These are phyloP conservation scores for Cerastis rubricosa DNA, from an alignment of 2,888 invertebrate species.

Conservation along the genomic window DNA sequence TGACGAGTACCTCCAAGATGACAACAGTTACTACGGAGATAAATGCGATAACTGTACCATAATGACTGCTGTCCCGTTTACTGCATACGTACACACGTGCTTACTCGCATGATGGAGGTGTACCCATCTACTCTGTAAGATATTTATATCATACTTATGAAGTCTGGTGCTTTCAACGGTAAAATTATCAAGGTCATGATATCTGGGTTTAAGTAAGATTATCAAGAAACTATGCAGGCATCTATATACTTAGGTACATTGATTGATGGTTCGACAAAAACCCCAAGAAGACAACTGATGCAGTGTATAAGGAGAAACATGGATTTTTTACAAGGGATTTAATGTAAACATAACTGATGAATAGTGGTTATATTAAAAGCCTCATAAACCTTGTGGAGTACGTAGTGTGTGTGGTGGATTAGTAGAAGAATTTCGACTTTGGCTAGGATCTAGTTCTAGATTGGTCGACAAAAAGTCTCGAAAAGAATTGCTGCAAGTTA, in stretches of 20 bases:
- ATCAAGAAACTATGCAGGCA: not conserved
- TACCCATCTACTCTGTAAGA: slow-evolving; percentile 7
- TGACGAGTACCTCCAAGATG: slow-evolving; percentile 66
- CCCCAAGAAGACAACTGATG: not conserved
- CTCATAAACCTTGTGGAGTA: not conserved
- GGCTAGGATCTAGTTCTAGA: not conserved
- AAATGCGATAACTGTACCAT: slow-evolving; percentile 85
- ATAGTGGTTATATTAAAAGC: not conserved
- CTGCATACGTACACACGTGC: slow-evolving; percentile 67
- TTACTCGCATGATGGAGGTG: slow-evolving; percentile 31
- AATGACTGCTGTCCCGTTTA: slow-evolving; percentile 82
- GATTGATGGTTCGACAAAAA: not conserved
- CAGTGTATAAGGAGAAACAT: not conserved
- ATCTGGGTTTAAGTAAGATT: not conserved
- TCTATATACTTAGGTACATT: not conserved
- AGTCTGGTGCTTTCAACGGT: slow-evolving; percentile 27
- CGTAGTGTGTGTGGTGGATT: too few species aligned
- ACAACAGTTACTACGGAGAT: slow-evolving; percentile 83
- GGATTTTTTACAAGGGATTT: not conserved
- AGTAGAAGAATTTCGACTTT: not conserved
- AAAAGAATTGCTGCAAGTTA: not conserved
- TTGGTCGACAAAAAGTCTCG: not conserved
- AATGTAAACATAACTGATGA: not conserved
- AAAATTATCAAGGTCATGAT: slow-evolving; percentile 29
- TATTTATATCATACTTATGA: slow-evolving; percentile 25